Conservation (phyloP, 2,797 vertebrate genomes). For the Squalus acanthias region DNA sequence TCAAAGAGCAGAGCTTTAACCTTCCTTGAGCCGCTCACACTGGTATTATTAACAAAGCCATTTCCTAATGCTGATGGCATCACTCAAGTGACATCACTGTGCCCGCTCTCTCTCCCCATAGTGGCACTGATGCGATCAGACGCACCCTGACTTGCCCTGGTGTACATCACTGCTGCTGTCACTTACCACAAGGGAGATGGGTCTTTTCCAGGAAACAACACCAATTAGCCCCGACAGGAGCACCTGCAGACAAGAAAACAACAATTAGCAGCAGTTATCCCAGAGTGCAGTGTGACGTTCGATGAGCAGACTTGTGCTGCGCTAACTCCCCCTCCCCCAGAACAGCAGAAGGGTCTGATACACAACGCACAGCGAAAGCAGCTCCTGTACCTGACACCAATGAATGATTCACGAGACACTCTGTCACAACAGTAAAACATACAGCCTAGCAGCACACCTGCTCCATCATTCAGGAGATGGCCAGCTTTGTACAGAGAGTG, state of each 20-base stretch:
- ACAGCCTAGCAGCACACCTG: conserved; percentile 38
- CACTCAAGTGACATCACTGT: background rate
- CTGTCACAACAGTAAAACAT: conserved; percentile 19
- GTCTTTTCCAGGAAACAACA: conserved; percentile 97
- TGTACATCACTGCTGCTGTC: background rate
- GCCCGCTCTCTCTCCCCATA: background rate
- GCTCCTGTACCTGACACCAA: background rate
- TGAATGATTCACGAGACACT: conserved; percentile 42
- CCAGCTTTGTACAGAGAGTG: conserved; percentile 37
- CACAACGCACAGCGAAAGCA: background rate
- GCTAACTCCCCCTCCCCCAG: background rate
- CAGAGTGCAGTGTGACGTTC: background rate
- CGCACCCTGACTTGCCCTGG: background rate
- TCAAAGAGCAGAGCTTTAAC: background rate
- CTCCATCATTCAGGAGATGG: conserved; percentile 40
- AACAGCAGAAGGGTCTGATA: background rate
- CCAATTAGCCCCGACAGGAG: conserved; percentile 92
- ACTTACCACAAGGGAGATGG: conserved; percentile 95
- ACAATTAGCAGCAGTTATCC: background rate
- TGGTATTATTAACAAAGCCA: background rate
- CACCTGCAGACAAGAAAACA: conserved; percentile 66
- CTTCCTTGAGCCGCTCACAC: background rate
- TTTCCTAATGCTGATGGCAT: background rate
- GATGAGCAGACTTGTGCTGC: background rate
- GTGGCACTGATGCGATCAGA: background rate